Percentiles rank a stretch among this genome's conserved stretches.
These are phyloP conservation scores for Hippocampus mohnikei DNA, from an alignment of 2,113 vertebrate genomes.

Conservation along the genomic window DNA sequence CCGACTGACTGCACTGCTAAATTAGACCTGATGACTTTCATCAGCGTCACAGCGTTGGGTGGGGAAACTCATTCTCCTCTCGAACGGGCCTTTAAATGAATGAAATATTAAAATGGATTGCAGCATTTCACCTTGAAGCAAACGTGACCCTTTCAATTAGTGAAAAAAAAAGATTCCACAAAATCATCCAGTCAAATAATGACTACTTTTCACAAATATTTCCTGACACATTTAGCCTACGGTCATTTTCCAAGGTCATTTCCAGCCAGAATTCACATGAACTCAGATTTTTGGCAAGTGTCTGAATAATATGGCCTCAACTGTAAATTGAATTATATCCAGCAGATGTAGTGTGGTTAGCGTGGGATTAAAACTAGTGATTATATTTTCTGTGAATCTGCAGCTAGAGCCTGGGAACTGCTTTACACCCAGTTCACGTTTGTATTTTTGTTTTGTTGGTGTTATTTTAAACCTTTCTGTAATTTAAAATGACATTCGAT, in stretches of 20 bases:
- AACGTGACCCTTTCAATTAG: too few species aligned
- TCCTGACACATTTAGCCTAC: background rate
- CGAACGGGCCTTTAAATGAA: too few species aligned
- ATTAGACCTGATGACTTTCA: too few species aligned
- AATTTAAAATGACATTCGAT: constrained; percentile 1
- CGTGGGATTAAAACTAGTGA: background rate
- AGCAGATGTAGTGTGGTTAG: background rate
- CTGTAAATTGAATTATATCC: background rate
- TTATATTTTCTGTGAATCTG: background rate
- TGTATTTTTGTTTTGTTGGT: background rate
- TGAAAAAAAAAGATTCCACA: too few species aligned
- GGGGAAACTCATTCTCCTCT: too few species aligned
- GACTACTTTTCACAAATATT: background rate
- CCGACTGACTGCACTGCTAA: too few species aligned
- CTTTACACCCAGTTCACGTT: background rate
- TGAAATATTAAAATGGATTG: too few species aligned
- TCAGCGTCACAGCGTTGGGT: too few species aligned
- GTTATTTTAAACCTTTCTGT: constrained; percentile 1
- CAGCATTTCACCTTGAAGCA: too few species aligned
- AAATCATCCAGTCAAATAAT: too few species aligned
- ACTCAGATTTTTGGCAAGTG: background rate
- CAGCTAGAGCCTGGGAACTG: background rate
- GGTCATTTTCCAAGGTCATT: background rate
- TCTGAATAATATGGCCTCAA: background rate
- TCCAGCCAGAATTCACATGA: background rate